Conservation (phyloP, 2,888 invertebrate species). For the Plagiodera versicolora region DNA sequence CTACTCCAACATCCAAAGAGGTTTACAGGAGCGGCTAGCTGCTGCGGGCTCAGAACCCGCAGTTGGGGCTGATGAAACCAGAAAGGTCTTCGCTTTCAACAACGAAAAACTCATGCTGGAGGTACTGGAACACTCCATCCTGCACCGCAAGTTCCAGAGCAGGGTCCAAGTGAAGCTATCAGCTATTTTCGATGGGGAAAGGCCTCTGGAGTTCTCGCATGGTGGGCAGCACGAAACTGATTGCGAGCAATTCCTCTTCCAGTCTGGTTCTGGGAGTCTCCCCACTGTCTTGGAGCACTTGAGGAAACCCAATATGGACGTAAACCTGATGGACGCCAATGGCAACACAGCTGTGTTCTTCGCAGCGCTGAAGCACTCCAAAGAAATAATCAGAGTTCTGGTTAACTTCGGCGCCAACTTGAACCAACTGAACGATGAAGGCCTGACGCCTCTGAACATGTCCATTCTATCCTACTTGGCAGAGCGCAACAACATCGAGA, state of each 20-base stretch:
- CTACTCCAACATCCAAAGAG: conserved; percentile 27
- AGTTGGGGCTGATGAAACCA: conserved; percentile 40
- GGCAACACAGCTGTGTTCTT: conserved; percentile 62
- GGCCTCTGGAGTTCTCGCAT: conserved; percentile 38
- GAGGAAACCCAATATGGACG: conserved; percentile 53
- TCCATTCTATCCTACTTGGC: conserved; percentile 54
- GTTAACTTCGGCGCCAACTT: conserved; percentile 59
- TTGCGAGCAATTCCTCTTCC: conserved; percentile 44
- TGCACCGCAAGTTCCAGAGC: conserved; percentile 52
- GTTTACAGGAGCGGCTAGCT: conserved; percentile 28
- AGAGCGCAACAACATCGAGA: conserved; percentile 34
- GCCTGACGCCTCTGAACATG: conserved; percentile 57
- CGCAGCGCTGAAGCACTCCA: conserved; percentile 57
- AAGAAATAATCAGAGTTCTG: conserved; percentile 52
- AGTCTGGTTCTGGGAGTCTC: conserved; percentile 41
- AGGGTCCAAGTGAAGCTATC: conserved; percentile 44
- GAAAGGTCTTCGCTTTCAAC: conserved; percentile 56
- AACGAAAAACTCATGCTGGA: conserved; percentile 54
- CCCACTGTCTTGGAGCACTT: conserved; percentile 51
- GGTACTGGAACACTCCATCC: conserved; percentile 59
- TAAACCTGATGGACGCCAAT: conserved; percentile 57
- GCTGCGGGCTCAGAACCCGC: conserved; percentile 29
- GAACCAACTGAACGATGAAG: conserved; percentile 59
- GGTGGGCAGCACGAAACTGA: conserved; percentile 40
- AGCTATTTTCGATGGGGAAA: conserved; percentile 41